Evolutionary conservation across 1,140 invertebrate genomes (phyloP).

Genomic region (Neelides sp.): DNA sequence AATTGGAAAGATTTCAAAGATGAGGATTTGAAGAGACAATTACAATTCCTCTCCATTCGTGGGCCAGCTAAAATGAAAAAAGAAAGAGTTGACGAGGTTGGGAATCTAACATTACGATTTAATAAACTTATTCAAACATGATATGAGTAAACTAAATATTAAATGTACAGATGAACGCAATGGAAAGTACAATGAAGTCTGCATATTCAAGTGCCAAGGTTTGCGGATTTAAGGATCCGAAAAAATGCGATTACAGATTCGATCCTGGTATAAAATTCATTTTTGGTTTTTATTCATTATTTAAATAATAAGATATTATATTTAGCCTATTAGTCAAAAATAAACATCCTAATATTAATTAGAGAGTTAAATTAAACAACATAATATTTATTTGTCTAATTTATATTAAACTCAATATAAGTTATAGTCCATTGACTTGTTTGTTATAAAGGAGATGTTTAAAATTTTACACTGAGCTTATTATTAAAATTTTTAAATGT

Average conservation of each 20-base stretch:
- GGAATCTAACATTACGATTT: background rate
- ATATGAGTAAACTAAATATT: background rate
- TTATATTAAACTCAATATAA: no score
- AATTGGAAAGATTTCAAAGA: constrained; percentile 12
- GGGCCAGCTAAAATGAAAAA: constrained; percentile 15
- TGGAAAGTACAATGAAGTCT: constrained; percentile 50
- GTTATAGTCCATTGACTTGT: no score
- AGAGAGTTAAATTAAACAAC: no score
- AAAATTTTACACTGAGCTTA: no score
- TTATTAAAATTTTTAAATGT: no score
- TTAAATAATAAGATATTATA: background rate
- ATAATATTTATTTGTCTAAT: no score
- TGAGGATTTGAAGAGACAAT: constrained; percentile 1
- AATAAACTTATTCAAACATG: background rate
- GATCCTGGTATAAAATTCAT: constrained; percentile 54
- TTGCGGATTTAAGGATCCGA: constrained; percentile 67
- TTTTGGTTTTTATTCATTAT: background rate
- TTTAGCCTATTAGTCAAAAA: background rate
- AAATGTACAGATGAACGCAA: constrained; percentile 6
- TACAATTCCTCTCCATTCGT: constrained; percentile 11
- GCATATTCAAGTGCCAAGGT: constrained; percentile 68
- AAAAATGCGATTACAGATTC: constrained; percentile 61
- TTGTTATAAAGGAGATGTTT: no score
- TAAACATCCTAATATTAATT: no score
- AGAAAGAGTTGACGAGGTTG: constrained; percentile 9